Conservation (phyloP, 1,140 invertebrate species). For the Leptopilina boulardi region DNA sequence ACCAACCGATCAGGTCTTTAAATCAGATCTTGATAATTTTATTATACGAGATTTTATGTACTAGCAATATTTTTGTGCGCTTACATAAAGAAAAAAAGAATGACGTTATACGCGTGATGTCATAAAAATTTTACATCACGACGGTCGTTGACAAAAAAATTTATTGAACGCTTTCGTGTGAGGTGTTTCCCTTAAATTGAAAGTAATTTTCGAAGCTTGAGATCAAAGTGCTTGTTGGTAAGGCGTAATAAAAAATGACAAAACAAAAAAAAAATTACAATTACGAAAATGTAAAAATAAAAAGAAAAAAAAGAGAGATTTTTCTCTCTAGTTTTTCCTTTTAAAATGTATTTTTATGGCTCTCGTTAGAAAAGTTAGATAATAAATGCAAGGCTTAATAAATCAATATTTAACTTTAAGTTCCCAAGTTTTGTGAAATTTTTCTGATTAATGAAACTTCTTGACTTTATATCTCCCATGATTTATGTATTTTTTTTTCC, state of each 20-base stretch:
- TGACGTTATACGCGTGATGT: neutral
- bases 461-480: neutral
- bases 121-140: constrained; percentile 10
- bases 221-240: neutral
- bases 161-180: constrained; percentile 11
- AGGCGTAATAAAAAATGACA: neutral
- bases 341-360: constrained; percentile 2
- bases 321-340: neutral
- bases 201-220: constrained; percentile 2
- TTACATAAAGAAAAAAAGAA: constrained; percentile 15
- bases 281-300: neutral
- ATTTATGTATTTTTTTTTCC: neutral
- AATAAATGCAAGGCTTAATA: constrained; percentile 14
- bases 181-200: constrained; percentile 15
- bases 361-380: neutral
- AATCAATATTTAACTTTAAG: constrained; percentile 15
- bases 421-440: neutral
- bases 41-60: constrained; percentile 29
- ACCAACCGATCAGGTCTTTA: neutral
- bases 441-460: neutral
- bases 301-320: neutral
- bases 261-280: neutral
- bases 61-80: constrained; percentile 7
- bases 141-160: neutral
- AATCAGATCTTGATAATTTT: constrained; percentile 29